Evolutionary conservation across 2,113 vertebrate species (phyloP).

Genomic region (Ailuropoda melanoleuca): DNA sequence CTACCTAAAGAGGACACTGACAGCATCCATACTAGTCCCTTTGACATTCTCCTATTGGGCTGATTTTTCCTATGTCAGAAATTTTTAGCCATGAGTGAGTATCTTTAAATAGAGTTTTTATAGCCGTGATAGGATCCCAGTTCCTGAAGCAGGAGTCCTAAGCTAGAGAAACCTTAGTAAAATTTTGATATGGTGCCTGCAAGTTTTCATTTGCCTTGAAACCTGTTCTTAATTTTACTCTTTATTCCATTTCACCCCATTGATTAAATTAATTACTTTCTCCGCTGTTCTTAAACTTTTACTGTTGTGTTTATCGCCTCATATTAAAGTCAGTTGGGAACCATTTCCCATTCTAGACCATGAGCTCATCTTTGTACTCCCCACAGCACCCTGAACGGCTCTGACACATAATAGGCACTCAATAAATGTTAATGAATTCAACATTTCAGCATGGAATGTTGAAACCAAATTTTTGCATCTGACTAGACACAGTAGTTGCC

Average conservation of each 20-base stretch:
- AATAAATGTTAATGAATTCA: conserved; percentile 61
- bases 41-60: not conserved
- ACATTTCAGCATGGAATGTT: conserved; percentile 28
- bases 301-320: conserved; percentile 42
- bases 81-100: not conserved
- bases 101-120: not conserved
- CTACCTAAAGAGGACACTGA: not conserved
- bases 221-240: conserved; percentile 47
- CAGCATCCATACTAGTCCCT: not conserved
- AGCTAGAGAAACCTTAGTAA: not conserved
- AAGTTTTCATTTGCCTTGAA: conserved; percentile 20
- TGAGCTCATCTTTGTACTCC: conserved; percentile 40
- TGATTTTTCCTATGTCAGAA: not conserved
- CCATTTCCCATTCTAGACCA: conserved; percentile 39
- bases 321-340: conserved; percentile 44
- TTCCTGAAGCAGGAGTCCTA: not conserved
- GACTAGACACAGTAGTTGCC: not conserved
- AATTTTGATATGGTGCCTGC: not conserved
- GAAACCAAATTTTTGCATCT: conserved; percentile 52
- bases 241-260: not conserved
- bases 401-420: conserved; percentile 19
- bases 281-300: conserved; percentile 44
- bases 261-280: conserved; percentile 60
- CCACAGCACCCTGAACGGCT: not conserved
- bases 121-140: not conserved